Conservation (phyloP, 2,113 vertebrate species). For the Triplophysa siluroides region DNA sequence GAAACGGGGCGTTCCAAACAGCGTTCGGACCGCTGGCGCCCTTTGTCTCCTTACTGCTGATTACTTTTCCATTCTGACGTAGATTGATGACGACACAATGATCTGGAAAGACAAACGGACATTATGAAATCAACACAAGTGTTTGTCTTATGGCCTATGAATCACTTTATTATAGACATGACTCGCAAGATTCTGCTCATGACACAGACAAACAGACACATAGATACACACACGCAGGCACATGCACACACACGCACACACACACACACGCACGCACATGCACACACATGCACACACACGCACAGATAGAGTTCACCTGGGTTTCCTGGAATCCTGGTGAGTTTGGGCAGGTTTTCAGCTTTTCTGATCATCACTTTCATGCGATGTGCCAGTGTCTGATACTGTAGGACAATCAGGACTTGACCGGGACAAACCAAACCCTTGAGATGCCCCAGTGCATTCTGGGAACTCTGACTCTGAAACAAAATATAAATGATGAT, state of each 20-base stretch:
- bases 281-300: too few species aligned
- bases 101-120: constrained; percentile 60
- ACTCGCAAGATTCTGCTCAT: too few species aligned
- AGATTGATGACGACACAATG: constrained; percentile 78
- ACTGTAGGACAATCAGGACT: constrained; percentile 81
- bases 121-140: too few species aligned
- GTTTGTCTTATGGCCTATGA: too few species aligned
- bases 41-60: constrained; percentile 79
- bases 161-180: too few species aligned
- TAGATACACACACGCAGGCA: too few species aligned
- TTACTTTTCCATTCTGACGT: constrained; percentile 63
- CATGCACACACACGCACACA: too few species aligned
- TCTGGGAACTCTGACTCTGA: constrained; percentile 69
- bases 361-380: constrained; percentile 83
- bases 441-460: constrained; percentile 46
- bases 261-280: too few species aligned
- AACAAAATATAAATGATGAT: too few species aligned
- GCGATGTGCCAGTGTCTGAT: constrained; percentile 73
- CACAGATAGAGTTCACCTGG: constrained; percentile 66
- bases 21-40: constrained; percentile 67
- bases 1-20: constrained; percentile 81
- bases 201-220: background rate
- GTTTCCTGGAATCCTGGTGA: constrained; percentile 70
- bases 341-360: constrained; percentile 73
- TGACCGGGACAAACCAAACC: constrained; percentile 61